Conservation (phyloP, 2,888 invertebrate genomes). For the Nowickia ferox region DNA sequence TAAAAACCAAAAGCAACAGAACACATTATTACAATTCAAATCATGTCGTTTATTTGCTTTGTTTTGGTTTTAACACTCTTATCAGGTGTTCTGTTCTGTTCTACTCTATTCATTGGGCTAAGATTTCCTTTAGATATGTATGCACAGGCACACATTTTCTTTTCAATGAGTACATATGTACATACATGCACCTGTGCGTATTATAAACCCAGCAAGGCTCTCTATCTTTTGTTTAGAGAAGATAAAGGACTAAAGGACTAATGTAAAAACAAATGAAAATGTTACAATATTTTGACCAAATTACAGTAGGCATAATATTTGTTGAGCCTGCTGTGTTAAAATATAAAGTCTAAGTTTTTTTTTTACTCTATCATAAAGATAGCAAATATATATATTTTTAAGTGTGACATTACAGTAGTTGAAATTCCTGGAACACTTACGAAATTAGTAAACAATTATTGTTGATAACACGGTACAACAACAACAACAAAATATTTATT, state of each 20-base stretch:
- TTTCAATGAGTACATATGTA: neutral
- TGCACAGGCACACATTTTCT: constrained; percentile 12
- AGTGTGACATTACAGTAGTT: constrained; percentile 27
- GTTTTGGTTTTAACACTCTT: constrained; percentile 61
- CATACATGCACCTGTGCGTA: neutral
- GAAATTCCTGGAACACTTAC: constrained; percentile 29
- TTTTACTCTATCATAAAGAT: neutral
- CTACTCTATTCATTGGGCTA: neutral
- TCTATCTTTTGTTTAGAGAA: neutral
- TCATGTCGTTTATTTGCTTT: constrained; percentile 47
- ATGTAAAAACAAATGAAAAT: constrained; percentile 10
- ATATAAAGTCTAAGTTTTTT: constrained; percentile 30
- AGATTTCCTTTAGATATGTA: constrained; percentile 10
- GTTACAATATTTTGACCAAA: constrained; percentile 65
- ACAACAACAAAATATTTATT: too few relatives aligned
- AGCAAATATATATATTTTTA: neutral
- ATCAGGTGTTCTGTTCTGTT: constrained; percentile 60
- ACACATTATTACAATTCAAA: constrained; percentile 68
- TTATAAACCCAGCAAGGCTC: constrained; percentile 2
- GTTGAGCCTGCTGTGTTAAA: constrained; percentile 56
- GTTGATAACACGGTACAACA: neutral
- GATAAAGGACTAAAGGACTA: constrained; percentile 23
- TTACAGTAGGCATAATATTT: constrained; percentile 33
- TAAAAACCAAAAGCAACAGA: constrained; percentile 24
- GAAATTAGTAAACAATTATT: neutral